Evolutionary conservation across 2,113 vertebrate species (phyloP).

Genomic region (Thunnus thynnus): DNA sequence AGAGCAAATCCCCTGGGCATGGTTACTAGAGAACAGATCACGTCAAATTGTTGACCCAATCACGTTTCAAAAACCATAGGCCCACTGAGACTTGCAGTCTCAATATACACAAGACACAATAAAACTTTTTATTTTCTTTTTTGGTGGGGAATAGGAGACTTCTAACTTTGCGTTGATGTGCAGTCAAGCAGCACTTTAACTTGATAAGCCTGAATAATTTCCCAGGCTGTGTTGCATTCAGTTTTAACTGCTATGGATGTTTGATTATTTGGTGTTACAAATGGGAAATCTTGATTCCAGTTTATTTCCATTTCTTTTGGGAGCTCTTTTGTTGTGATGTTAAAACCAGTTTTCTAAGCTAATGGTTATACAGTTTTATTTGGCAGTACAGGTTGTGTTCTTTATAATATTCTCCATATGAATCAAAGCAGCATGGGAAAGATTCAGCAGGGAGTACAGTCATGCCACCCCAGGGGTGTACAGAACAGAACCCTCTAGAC

Average conservation of each 20-base stretch:
- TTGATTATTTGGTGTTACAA: constrained; percentile 41
- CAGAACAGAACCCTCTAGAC: constrained; percentile 15
- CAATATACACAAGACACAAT: not conserved
- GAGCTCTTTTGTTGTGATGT: constrained; percentile 1
- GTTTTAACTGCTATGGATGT: constrained; percentile 19
- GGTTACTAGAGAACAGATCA: constrained; percentile 73
- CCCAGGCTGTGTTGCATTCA: constrained; percentile 3
- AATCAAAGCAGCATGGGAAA: constrained; percentile 27
- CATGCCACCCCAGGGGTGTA: constrained; percentile 20
- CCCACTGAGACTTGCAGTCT: constrained; percentile 58
- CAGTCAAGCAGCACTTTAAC: constrained; percentile 33
- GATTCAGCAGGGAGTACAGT: not conserved
- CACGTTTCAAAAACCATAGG: constrained; percentile 70
- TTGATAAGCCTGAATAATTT: constrained; percentile 52
- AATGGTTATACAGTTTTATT: constrained; percentile 3
- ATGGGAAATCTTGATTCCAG: constrained; percentile 30
- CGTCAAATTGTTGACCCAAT: constrained; percentile 75
- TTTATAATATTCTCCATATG: constrained; percentile 4
- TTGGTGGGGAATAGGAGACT: constrained; percentile 1
- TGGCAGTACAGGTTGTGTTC: constrained; percentile 26
- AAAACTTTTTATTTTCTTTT: not conserved
- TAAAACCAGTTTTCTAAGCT: constrained; percentile 8
- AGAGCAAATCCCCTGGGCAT: constrained; percentile 66
- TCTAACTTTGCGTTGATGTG: constrained; percentile 44
- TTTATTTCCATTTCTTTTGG: constrained; percentile 13